These are phyloP conservation scores for Rynchops niger DNA, from an alignment of 2,113 vertebrate species.

Conservation along the genomic window DNA sequence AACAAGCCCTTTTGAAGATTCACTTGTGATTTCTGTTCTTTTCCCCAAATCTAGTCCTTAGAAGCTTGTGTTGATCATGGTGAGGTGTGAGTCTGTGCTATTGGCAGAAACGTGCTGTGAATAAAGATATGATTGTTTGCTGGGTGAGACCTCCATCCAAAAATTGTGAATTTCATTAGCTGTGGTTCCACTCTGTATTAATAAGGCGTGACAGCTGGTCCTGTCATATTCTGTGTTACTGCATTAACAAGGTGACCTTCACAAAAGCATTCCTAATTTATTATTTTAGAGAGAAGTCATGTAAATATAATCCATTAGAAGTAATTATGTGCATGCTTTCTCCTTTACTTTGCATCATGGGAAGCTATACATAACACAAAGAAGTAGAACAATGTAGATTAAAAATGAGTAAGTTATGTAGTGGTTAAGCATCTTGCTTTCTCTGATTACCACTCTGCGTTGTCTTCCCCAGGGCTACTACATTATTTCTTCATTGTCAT, in stretches of 20 bases:
- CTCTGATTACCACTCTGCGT: not conserved
- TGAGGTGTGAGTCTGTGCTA: not conserved
- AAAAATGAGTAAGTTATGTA: not conserved
- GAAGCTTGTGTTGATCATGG: not conserved
- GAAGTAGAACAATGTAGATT: not conserved
- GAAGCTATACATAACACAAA: not conserved
- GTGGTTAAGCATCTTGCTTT: not conserved
- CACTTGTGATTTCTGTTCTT: not conserved
- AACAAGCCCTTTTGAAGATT: not conserved
- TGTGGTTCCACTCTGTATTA: not conserved
- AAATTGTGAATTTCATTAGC: not conserved
- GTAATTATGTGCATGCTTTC: not conserved
- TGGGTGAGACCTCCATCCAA: not conserved
- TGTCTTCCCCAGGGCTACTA: not conserved
- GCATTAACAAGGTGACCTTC: not conserved
- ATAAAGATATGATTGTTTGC: not conserved
- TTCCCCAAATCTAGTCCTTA: not conserved
- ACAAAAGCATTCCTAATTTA: not conserved
- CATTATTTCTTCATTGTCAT: not conserved
- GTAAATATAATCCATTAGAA: not conserved
- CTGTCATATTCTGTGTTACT: not conserved
- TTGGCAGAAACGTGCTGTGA: not conserved
- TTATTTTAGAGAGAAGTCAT: not conserved
- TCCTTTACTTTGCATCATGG: not conserved
- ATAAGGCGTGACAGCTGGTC: not conserved